Percentiles rank a stretch among this genome's conserved stretches.
phyloP scores from a whole-genome alignment of 2,113 vertebrate genomes.

The Ptilorrhoa leucosticta region DNA sequence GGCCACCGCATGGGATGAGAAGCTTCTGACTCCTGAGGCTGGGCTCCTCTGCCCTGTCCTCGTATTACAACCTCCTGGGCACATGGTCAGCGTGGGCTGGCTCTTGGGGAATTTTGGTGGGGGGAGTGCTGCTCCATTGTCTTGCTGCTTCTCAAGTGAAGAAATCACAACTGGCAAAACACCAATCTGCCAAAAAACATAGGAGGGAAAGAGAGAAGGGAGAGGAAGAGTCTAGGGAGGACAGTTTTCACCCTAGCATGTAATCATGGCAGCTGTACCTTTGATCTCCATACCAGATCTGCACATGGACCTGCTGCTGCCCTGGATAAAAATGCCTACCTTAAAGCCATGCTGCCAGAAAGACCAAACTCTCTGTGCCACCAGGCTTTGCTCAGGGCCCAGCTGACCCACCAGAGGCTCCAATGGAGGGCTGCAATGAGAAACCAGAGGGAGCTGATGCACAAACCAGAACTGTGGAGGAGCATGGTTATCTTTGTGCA shows the following conservation, averaged over 20 bases:
- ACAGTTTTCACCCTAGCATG: accelerated
- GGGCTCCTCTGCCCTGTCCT: not conserved
- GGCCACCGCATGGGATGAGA: not conserved
- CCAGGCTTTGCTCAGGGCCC: not conserved
- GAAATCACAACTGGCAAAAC: not conserved
- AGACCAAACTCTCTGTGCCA: not conserved
- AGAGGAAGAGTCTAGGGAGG: not conserved
- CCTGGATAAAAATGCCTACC: not conserved
- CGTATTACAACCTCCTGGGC: not conserved
- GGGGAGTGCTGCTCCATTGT: accelerated
- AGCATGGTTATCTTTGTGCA: not conserved
- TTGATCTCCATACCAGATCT: not conserved
- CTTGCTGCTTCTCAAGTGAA: not conserved
- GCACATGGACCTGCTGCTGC: not conserved
- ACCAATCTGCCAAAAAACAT: not conserved
- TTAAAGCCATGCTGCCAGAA: not conserved
- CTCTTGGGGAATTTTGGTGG: not conserved
- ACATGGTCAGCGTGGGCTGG: accelerated
- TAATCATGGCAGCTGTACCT: not conserved
- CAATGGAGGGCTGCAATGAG: not conserved
- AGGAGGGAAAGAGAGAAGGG: not conserved
- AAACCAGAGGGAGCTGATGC: not conserved
- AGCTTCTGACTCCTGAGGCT: accelerated
- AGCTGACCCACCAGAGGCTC: not conserved
- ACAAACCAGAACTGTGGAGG: not conserved